Evolutionary conservation across 2,888 invertebrate genomes (phyloP), one percentile per base, ranked within the genome.

Genomic region (Hemicrepidius hirtus): DNA sequence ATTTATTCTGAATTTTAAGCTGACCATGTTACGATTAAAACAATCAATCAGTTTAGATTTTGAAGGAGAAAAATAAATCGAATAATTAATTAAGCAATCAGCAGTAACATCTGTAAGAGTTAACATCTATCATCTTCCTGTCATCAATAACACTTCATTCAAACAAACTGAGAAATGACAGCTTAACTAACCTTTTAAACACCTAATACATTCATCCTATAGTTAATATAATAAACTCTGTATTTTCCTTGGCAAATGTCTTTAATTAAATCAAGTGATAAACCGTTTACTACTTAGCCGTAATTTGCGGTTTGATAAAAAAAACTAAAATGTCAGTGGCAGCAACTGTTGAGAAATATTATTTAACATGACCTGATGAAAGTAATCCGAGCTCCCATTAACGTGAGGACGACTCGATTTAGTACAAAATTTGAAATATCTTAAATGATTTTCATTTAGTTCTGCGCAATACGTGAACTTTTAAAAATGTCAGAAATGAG

Each of bases 301-400:
- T 20, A 37, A 57, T 57, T 57, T 37, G 37, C 40, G 5, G 53
- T 20, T 37, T 12, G 12, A 57, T 37, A 37, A 40, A 57, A 57
- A 57, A 57, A 57, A 57, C 37, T 6, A 18, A 57, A 57, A 57
- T 57, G 57, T 57, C 57, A 57, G 57, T 37, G 57, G 57, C 53
- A 53, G 28, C 28, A 10, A 53, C 37, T 21, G 37, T 57, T 57
- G 20, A 10, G 57, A 57, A 57, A 57, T 20, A 20, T n/a, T n/a
- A n/a, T 10, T 53, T n/a, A 28, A 12, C 32, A 28, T n/a, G 57
- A n/a, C 18, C 12, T n/a, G 37, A 37, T 57, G 57, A 57, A 57
- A 57, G 57, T 20, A 35, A 40, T 20, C 37, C 57, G 21, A 57
- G 37, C 57, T 37, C 57, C 4, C 53, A 28, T 35, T 18, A 57